Conservation (phyloP, 2,113 vertebrate species). For the Andinoacara biseriatus region DNA sequence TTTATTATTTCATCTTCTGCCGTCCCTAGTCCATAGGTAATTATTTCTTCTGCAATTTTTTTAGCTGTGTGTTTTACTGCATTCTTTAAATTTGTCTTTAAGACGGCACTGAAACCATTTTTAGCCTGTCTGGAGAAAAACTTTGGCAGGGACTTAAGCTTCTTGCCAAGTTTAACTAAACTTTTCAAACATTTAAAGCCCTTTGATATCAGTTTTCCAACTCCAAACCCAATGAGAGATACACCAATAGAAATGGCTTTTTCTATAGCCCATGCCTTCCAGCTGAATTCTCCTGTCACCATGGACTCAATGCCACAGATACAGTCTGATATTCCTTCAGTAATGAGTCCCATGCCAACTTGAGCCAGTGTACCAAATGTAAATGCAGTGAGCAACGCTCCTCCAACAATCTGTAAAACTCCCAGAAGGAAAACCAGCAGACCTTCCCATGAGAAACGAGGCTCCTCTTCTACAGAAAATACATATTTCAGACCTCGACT, state of each 20-base stretch:
- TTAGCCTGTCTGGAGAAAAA: constrained; percentile 27
- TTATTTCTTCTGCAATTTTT: not conserved
- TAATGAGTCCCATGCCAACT: constrained; percentile 28
- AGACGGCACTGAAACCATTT: not conserved
- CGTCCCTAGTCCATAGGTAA: not conserved
- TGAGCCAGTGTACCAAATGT: constrained; percentile 24
- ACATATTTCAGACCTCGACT: constrained; percentile 23
- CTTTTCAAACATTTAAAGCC: constrained; percentile 1
- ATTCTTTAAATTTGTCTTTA: constrained; percentile 28
- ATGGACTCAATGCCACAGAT: constrained; percentile 10
- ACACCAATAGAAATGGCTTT: constrained; percentile 33
- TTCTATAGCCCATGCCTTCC: constrained; percentile 29
- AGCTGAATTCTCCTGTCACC: constrained; percentile 44
- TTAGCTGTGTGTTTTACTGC: not conserved
- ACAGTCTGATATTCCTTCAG: constrained; percentile 35
- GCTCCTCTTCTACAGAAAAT: constrained; percentile 35
- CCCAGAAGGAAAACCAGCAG: constrained; percentile 9
- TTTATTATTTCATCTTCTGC: constrained; percentile 14
- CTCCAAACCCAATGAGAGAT: constrained; percentile 13
- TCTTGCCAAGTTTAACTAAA: not conserved
- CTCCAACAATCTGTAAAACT: constrained; percentile 37
- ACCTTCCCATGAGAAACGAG: constrained; percentile 23
- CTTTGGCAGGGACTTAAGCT: constrained; percentile 24
- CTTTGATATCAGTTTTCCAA: constrained; percentile 41
- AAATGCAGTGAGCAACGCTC: constrained; percentile 8